Base-by-base conservation (phyloP, 1,140 invertebrate genomes). In the Geopemphigus sp. region DNA sequence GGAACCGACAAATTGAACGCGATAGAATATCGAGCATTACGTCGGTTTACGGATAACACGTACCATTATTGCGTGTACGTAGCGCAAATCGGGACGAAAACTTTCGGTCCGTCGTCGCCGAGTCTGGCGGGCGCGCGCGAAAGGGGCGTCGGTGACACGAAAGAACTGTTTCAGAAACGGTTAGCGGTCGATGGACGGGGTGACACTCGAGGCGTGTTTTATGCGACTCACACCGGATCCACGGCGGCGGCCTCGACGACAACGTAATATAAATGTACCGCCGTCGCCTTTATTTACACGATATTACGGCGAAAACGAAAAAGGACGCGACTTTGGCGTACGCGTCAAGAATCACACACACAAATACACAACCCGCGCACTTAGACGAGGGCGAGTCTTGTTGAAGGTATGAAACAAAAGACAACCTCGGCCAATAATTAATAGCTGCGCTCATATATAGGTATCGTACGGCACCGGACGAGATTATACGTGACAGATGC, bases 141-240 rank as follows among this genome's bases (percentile, higher is more conserved):
- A 39, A 19, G 63, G 63, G 29, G 29, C 26, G 63, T n/a, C n/a
- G 11, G 39, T 5, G 1, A 47, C 22, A 68, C 64, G 24, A 68
- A 68, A 68, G 45, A 45, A 68, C 45, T 68, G 64, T 68, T 68
- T 68, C 24, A 2, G 45, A 68, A 68, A 68, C 17, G 14, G n/a
- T n/a, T 3, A 15, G 39, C n/a, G 47, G 47, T 50, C 1, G 22
- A 8, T 12, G 32, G 29, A 1, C 19, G 17, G 39, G 45, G 12
- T 68, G 63, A 39, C n/a, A 32, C 32, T 66, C 32, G n/a, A 19
- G 32, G 19, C 63, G 22, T 50, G 47, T 70, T 70, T 70, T 26
- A 53, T 26, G 19, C 47, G 66, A 24, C 26, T 70, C 39, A 8
- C n/a, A 8, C 22, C 24, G 66, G 12, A 22, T 47, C n/a, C 22